phyloP scores from a whole-genome alignment of 1,140 invertebrate genomes.

The Ostrea edulis region DNA sequence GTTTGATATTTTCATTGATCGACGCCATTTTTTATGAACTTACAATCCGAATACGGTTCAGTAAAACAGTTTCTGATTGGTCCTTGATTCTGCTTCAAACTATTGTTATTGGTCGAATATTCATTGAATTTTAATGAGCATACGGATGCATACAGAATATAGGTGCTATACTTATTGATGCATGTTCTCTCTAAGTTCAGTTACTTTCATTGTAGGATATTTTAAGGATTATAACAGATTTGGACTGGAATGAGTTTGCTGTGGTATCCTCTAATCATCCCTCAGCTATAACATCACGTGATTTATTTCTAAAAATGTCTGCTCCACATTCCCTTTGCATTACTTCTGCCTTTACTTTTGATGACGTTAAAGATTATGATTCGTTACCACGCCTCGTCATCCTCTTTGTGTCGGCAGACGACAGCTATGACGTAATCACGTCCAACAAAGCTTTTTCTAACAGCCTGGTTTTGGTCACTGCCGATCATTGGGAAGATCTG shows the following conservation, averaged over 20 bases:
- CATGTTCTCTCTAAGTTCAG: background rate
- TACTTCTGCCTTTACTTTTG: background rate
- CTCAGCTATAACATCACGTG: slow-evolving; percentile 37
- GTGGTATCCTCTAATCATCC: slow-evolving; percentile 31
- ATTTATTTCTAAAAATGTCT: slow-evolving; percentile 45
- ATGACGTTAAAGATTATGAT: background rate
- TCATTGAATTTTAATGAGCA: too few relatives aligned
- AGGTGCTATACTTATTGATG: too few relatives aligned
- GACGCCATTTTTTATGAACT: too few relatives aligned
- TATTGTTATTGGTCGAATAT: too few relatives aligned
- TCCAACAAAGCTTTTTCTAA: background rate
- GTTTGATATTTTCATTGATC: too few relatives aligned
- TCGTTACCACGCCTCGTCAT: slow-evolving; percentile 10
- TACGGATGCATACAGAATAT: too few relatives aligned
- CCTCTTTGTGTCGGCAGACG: slow-evolving; percentile 42
- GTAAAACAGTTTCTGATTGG: too few relatives aligned
- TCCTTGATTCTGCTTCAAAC: too few relatives aligned
- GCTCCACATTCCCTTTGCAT: slow-evolving; percentile 11
- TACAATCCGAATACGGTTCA: too few relatives aligned
- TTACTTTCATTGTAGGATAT: slow-evolving; percentile 30
- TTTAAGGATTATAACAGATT: background rate
- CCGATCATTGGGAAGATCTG: slow-evolving; percentile 7
- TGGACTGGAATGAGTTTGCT: slow-evolving; percentile 29
- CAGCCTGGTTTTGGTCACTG: background rate
- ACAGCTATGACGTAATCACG: slow-evolving; percentile 24